These are phyloP conservation scores for Dexiosoma caninum DNA, from an alignment of 2,888 invertebrate genomes.

Conservation along the genomic window DNA sequence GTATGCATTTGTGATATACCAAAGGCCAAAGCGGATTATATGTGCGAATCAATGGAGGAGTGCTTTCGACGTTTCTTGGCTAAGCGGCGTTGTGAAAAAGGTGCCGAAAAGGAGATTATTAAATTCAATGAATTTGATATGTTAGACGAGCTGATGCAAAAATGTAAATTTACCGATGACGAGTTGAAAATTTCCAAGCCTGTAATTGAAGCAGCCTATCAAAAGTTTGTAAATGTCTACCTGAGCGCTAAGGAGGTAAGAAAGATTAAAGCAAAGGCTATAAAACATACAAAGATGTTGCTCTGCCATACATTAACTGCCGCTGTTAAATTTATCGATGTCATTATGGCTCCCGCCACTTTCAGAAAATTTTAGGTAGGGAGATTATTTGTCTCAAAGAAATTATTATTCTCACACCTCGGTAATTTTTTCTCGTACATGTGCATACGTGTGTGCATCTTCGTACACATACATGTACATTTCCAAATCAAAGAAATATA, in stretches of 20 bases:
- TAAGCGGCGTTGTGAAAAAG: constrained; percentile 69
- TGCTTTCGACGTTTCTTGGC: constrained; percentile 73
- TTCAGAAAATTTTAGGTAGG: too few species aligned
- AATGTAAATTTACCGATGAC: constrained; percentile 72
- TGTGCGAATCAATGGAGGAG: constrained; percentile 72
- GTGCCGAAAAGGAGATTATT: constrained; percentile 66
- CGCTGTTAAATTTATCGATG: too few species aligned
- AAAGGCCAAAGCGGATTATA: constrained; percentile 69
- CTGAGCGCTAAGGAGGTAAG: constrained; percentile 70
- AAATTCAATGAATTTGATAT: constrained; percentile 72
- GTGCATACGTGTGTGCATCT: too few species aligned
- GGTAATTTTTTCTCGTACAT: too few species aligned
- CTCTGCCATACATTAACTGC: too few species aligned
- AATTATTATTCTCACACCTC: too few species aligned
- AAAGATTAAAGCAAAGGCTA: too few species aligned
- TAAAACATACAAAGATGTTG: too few species aligned
- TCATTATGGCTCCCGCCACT: too few species aligned
- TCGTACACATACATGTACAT: too few species aligned
- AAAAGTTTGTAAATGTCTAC: constrained; percentile 73
- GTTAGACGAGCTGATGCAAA: constrained; percentile 71
- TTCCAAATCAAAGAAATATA: too few species aligned
- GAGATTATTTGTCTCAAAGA: too few species aligned
- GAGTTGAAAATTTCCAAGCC: constrained; percentile 72
- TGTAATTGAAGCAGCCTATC: constrained; percentile 73
- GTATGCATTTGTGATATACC: constrained; percentile 72